These are phyloP conservation scores for Rousettus leschenaultii DNA, from an alignment of 2,113 vertebrate genomes.

Conservation along the genomic window DNA sequence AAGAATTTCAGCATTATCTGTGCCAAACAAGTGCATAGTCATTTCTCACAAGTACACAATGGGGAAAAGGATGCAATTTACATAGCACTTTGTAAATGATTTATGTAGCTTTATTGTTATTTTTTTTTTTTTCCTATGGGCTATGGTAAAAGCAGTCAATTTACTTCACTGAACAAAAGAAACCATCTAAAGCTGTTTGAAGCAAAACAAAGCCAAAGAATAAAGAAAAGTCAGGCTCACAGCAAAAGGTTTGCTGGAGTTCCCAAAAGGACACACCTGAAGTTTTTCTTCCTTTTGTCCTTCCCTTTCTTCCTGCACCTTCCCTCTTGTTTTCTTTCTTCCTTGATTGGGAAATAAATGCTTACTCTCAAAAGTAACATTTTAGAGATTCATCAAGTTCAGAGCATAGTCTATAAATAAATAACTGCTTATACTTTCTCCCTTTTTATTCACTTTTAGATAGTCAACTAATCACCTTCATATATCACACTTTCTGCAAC, in stretches of 20 bases:
- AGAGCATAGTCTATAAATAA: background rate
- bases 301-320: background rate
- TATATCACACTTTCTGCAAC: background rate
- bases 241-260: background rate
- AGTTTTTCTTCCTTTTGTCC: background rate
- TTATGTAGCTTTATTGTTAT: background rate
- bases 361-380: background rate
- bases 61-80: background rate
- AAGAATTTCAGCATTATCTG: background rate
- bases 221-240: background rate
- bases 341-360: background rate
- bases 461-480: background rate
- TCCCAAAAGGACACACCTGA: background rate
- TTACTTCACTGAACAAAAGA: slow-evolving; percentile 24
- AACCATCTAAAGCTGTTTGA: background rate
- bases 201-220: background rate
- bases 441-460: background rate
- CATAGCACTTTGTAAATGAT: background rate
- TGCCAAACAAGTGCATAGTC: background rate
- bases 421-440: background rate
- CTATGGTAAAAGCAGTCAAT: background rate
- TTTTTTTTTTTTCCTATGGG: background rate
- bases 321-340: background rate
- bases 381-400: background rate
- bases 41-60: background rate